Conservation (phyloP, 2,113 vertebrate species). For the Eira barbara region DNA sequence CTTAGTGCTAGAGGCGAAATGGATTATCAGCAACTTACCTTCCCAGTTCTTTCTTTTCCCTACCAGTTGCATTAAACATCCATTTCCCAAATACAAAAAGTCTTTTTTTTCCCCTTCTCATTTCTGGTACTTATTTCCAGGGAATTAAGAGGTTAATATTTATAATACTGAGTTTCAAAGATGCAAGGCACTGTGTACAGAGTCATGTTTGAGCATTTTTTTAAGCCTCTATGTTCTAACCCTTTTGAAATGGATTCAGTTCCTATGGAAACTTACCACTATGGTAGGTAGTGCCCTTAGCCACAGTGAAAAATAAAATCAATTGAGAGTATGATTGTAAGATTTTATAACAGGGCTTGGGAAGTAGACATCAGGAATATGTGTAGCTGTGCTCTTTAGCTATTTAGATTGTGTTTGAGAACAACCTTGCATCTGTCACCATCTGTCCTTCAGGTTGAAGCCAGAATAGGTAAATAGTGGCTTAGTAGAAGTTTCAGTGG, state of each 20-base stretch:
- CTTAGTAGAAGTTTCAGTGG: neutral
- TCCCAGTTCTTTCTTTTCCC: neutral
- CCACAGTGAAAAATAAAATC: slow-evolving; percentile 35
- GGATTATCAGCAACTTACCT: neutral
- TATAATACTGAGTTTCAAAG: neutral
- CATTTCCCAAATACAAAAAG: slow-evolving; percentile 7
- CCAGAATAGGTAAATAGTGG: slow-evolving; percentile 20
- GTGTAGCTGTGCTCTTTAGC: neutral
- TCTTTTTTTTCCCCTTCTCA: neutral
- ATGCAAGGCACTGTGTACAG: neutral
- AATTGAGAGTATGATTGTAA: slow-evolving; percentile 34
- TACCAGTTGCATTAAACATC: neutral
- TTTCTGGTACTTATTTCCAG: neutral
- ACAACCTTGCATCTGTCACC: slow-evolving; percentile 19
- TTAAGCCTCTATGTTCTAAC: neutral
- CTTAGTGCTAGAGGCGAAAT: slow-evolving; percentile 8
- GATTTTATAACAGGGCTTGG: slow-evolving; percentile 6
- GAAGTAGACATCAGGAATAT: neutral
- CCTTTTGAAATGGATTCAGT: slow-evolving; percentile 58
- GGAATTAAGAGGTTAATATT: slow-evolving; percentile 28
- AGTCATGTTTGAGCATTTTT: neutral
- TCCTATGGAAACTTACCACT: slow-evolving; percentile 58
- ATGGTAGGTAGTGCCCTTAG: slow-evolving; percentile 13
- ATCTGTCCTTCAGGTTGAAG: slow-evolving; percentile 27
- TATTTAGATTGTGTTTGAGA: slow-evolving; percentile 30